These are phyloP conservation scores for Drosophila bunnanda DNA, from an alignment of 2,888 invertebrate species.

Conservation along the genomic window DNA sequence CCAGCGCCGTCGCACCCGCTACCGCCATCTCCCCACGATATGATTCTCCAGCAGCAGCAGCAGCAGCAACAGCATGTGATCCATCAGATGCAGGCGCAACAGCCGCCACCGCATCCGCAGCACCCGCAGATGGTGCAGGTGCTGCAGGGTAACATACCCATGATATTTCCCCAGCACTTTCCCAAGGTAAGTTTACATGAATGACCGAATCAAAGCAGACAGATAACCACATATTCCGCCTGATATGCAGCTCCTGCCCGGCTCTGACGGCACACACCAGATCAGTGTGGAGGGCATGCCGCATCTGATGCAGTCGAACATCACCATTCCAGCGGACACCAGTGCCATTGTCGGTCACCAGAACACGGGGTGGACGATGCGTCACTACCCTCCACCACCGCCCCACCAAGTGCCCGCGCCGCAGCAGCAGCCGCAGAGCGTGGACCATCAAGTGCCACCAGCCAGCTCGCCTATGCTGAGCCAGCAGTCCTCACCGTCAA, in stretches of 20 bases:
- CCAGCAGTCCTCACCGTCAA: conserved; percentile 91
- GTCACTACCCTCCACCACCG: conserved; percentile 66
- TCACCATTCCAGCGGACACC: conserved; percentile 83
- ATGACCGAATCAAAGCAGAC: too few relatives aligned
- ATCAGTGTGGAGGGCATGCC: conserved; percentile 82
- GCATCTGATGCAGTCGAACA: conserved; percentile 83
- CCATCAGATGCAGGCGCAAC: conserved; percentile 61
- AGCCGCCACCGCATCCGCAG: conserved; percentile 52
- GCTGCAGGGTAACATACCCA: conserved; percentile 78
- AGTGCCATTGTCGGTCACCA: conserved; percentile 65
- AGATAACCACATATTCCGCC: neutral
- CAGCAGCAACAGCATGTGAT: conserved; percentile 68
- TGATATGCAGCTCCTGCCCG: conserved; percentile 74
- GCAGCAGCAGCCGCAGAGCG: conserved; percentile 47
- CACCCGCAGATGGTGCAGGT: conserved; percentile 79
- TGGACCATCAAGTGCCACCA: conserved; percentile 84
- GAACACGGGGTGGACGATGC: conserved; percentile 76
- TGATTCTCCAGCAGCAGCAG: conserved; percentile 54
- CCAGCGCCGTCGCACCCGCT: conserved; percentile 68
- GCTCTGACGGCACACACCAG: conserved; percentile 75
- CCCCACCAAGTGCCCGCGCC: conserved; percentile 51
- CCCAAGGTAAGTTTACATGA: conserved; percentile 72
- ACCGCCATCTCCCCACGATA: conserved; percentile 61
- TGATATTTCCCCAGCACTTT: conserved; percentile 82
- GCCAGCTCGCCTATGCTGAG: conserved; percentile 89